phyloP scores from a whole-genome alignment of 2,113 vertebrate genomes.

The Scolopax mira region DNA sequence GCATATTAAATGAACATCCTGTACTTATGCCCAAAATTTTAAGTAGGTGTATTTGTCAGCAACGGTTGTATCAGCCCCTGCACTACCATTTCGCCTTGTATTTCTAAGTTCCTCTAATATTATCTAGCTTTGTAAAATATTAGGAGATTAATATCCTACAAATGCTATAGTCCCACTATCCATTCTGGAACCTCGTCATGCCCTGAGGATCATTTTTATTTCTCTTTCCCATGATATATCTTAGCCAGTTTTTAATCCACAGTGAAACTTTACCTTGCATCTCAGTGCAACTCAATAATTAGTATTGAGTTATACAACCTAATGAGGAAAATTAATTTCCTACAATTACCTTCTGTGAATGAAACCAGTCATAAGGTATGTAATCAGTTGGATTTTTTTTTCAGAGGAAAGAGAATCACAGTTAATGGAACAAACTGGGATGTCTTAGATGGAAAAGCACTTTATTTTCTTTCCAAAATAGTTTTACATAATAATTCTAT shows the following conservation, averaged over 20 bases:
- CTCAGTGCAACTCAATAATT: too few species aligned
- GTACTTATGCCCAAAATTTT: neutral
- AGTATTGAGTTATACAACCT: slow-evolving; percentile 4
- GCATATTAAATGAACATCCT: neutral
- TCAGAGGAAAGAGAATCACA: neutral
- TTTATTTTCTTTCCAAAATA: slow-evolving; percentile 15
- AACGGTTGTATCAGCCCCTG: neutral
- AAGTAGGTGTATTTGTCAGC: neutral
- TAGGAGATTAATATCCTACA: neutral
- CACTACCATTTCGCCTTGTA: neutral
- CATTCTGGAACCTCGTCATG: neutral
- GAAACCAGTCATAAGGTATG: neutral
- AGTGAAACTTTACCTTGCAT: neutral
- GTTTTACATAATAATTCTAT: slow-evolving; percentile 28
- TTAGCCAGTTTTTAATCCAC: neutral
- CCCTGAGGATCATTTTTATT: neutral
- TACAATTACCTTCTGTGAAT: slow-evolving; percentile 24
- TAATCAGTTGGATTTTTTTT: neutral
- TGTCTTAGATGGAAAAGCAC: neutral
- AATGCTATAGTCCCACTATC: neutral
- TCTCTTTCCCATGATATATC: neutral
- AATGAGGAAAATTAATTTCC: slow-evolving; percentile 45
- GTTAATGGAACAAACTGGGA: neutral
- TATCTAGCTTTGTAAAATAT: neutral
- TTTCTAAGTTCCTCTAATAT: neutral